Evolutionary conservation across 1,140 invertebrate species (phyloP).

Genomic region (Melipona quadrifasciata): DNA sequence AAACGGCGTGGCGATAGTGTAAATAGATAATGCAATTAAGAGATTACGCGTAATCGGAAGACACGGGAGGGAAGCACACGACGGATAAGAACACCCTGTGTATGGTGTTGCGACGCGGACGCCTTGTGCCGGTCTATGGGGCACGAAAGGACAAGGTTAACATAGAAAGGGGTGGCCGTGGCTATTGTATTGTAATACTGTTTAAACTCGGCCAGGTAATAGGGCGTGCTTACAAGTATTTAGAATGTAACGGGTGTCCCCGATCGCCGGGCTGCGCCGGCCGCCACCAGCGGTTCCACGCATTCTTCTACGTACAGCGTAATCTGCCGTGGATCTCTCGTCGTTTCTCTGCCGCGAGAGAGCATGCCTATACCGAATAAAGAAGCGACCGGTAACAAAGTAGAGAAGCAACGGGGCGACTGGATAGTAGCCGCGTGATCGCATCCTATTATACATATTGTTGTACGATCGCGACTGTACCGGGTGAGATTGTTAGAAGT

Average conservation of each 20-base stretch:
- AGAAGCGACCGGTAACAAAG: constrained; percentile 46
- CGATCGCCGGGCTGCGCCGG: constrained; percentile 51
- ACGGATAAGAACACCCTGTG: constrained; percentile 14
- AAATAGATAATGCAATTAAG: too few relatives aligned
- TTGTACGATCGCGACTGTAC: constrained; percentile 14
- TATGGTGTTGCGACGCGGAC: background rate
- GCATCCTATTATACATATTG: constrained; percentile 49
- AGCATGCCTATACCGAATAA: constrained; percentile 48
- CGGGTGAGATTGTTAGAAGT: constrained; percentile 2
- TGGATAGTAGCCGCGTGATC: constrained; percentile 36
- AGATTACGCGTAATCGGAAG: background rate
- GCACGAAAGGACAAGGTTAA: constrained; percentile 44
- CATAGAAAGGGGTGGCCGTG: constrained; percentile 47
- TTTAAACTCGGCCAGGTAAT: constrained; percentile 72
- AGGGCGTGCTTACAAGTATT: constrained; percentile 75
- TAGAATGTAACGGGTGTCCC: constrained; percentile 71
- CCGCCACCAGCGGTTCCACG: background rate
- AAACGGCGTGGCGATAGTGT: too few relatives aligned
- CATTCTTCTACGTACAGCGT: constrained; percentile 36
- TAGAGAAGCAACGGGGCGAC: constrained; percentile 30
- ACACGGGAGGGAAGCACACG: too few relatives aligned
- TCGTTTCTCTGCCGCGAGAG: constrained; percentile 35
- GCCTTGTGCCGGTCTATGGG: constrained; percentile 40
- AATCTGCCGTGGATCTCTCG: constrained; percentile 52
- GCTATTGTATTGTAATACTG: constrained; percentile 77